phyloP scores from a whole-genome alignment of 2,888 invertebrate genomes.

The Pollenia labialis region DNA sequence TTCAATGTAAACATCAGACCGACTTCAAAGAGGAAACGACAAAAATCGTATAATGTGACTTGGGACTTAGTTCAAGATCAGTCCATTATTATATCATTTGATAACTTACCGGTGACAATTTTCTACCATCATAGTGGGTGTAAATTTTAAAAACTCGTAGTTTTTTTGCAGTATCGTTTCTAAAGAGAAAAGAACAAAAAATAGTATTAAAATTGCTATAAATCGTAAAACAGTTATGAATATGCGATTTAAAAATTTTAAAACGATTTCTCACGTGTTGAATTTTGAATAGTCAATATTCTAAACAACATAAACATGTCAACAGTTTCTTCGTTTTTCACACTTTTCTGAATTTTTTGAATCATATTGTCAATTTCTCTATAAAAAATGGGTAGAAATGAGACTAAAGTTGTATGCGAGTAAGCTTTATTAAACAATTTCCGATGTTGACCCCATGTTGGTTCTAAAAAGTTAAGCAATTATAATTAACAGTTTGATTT shows the following conservation, averaged over 20 bases:
- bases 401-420: not conserved
- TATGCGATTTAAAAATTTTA: too few relatives aligned
- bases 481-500: not conserved
- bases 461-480: constrained; percentile 12
- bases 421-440: constrained; percentile 37
- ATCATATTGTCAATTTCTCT: not conserved
- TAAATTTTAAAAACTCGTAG: not conserved
- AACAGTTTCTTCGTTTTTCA: not conserved
- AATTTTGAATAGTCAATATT: not conserved
- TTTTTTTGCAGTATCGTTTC: constrained; percentile 38
- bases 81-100: too few relatives aligned
- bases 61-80: too few relatives aligned
- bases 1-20: too few relatives aligned
- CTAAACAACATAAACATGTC: constrained; percentile 5
- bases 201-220: too few relatives aligned
- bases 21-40: too few relatives aligned
- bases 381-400: constrained; percentile 48
- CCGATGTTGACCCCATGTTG: constrained; percentile 44
- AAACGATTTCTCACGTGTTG: constrained; percentile 30
- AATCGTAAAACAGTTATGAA: too few relatives aligned
- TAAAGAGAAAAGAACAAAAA: not conserved
- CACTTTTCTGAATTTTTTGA: not conserved
- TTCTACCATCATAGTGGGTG: not conserved
- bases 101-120: constrained; percentile 7
- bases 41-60: too few relatives aligned